phyloP scores from a whole-genome alignment of 37 sponge, comb jelly and placozoan genomes.

The Haliclona indistincta region DNA sequence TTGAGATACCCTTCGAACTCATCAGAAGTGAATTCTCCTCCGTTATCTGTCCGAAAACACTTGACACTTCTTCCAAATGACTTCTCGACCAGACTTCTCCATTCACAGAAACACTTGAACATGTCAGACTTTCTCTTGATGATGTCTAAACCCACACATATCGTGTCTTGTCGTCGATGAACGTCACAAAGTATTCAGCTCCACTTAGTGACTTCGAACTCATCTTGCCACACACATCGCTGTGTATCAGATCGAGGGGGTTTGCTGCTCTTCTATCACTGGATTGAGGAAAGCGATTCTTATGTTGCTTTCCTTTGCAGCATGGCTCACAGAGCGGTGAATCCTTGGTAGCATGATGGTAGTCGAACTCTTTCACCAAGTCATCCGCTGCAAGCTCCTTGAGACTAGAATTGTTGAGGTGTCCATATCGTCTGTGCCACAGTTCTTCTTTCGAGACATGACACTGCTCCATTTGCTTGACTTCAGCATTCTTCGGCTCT shows the following conservation, averaged over 20 bases:
- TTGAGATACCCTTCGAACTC: slow-evolving; percentile 23
- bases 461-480: too few species aligned
- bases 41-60: slow-evolving; percentile 10
- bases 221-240: slow-evolving; percentile 29
- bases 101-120: slow-evolving; percentile 24
- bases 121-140: slow-evolving; percentile 13
- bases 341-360: neutral
- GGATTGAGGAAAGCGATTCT: neutral
- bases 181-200: slow-evolving; percentile 18
- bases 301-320: slow-evolving; percentile 13
- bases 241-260: slow-evolving; percentile 9
- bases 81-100: slow-evolving; percentile 32
- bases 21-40: slow-evolving; percentile 32
- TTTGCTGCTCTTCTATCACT: slow-evolving; percentile 1
- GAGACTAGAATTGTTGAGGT: slow-evolving; percentile 31
- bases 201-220: slow-evolving; percentile 5
- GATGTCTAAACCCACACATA: slow-evolving; percentile 26
- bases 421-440: slow-evolving; percentile 48
- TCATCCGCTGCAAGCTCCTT: slow-evolving; percentile 38
- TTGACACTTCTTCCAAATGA: slow-evolving; percentile 10
- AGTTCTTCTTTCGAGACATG: slow-evolving; percentile 40
- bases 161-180: slow-evolving; percentile 24
- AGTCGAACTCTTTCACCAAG: slow-evolving; percentile 52
- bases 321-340: slow-evolving; percentile 8
- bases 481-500: slow-evolving; percentile 1